Evolutionary conservation across 2,113 vertebrate species (phyloP), one percentile per base, ranked within the genome.

Genomic region (Ammodytes marinus): DNA sequence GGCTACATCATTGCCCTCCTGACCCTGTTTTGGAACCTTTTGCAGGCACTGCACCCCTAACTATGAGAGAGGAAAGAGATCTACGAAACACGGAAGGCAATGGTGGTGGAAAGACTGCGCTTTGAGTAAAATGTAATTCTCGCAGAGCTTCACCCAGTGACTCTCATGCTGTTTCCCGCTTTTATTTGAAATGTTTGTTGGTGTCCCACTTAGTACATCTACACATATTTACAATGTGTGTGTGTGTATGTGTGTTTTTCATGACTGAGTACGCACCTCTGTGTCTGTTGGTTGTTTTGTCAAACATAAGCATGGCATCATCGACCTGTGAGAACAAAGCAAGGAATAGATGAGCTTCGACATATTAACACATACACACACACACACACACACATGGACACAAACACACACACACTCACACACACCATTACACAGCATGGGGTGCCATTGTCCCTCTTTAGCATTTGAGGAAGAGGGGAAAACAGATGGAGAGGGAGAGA

Each of bases 261-360:
- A 4, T 46, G 35, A 67, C 45, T 12, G 46, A 7, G 13, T 57
- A 84, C 86, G 6, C 86, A 98, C 97, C 97, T 97, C 97, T 95
- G 94, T 98, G 97, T 89, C 97, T 94, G 95, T 99, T 99, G 92
- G 97, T 99, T 43, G 97, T 99, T 96, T 99, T 99, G 96, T 99
- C 97, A 5, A 99, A 99, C 97, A 98, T 99, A 86, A 99, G 95
- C 97, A 99, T 99, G 66, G 97, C 97, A 35, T 99, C 97, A 0
- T 99, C 97, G 83, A 99, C 97, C 97, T 99, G 95, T 58, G 81
- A 88, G 74, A 69, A 93, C 87, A 87, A 90, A 80, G 91, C 13
- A 67, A 72, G 91, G 87, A 86, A 86, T 79, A 82, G 80, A 91
- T 91, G 84, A 93, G 92, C 89, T 88, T 79, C 54, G 40, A 54